Conservation (phyloP, 2,888 invertebrate species). For the Melitaea athalia region DNA sequence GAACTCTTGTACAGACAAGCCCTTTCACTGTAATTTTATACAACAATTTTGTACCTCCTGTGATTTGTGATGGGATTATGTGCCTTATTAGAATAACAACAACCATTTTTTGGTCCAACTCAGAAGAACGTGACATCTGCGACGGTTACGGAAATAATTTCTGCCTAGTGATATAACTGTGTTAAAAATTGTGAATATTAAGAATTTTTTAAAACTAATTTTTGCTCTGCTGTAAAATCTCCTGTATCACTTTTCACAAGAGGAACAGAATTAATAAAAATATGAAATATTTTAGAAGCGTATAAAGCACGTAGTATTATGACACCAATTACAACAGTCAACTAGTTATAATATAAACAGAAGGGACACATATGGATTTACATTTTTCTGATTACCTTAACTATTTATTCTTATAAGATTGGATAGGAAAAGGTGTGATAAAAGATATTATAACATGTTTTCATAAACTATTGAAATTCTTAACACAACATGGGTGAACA, state of each 20-base stretch:
- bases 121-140: too few relatives aligned
- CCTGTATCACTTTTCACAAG: too few relatives aligned
- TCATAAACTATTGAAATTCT: too few relatives aligned
- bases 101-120: too few relatives aligned
- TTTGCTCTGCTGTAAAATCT: too few relatives aligned
- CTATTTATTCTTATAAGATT: not conserved
- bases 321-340: constrained; percentile 12
- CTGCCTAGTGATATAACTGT: too few relatives aligned
- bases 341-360: not conserved
- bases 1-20: constrained; percentile 5
- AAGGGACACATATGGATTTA: not conserved
- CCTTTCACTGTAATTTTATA: not conserved
- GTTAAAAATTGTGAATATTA: too few relatives aligned
- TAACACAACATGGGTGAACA: too few relatives aligned
- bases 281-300: constrained; percentile 18
- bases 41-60: not conserved
- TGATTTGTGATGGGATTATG: too few relatives aligned
- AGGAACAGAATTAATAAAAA: constrained; percentile 1
- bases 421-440: not conserved
- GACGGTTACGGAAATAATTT: too few relatives aligned
- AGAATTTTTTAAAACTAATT: too few relatives aligned
- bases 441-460: not conserved
- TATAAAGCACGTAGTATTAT: constrained; percentile 15
- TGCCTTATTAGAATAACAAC: too few relatives aligned
- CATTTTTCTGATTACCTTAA: not conserved